Conservation (phyloP, 2,797 vertebrate genomes). For the Muscicapa striata region DNA sequence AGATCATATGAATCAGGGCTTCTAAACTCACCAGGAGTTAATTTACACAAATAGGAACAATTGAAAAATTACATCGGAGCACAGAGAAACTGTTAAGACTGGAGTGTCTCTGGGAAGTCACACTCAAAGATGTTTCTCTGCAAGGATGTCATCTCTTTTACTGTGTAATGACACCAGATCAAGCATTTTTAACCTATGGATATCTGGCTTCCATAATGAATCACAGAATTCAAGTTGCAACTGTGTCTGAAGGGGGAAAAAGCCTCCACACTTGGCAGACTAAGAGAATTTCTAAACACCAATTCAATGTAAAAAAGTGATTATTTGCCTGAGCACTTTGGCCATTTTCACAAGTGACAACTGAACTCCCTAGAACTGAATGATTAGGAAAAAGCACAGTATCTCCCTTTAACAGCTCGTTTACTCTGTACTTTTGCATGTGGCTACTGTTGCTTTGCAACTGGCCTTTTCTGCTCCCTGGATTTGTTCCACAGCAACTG, state of each 20-base stretch:
- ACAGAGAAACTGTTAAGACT: not conserved
- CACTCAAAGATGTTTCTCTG: not conserved
- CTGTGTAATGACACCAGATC: fast-evolving
- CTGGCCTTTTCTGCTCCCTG: not conserved
- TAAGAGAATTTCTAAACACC: not conserved
- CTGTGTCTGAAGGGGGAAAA: not conserved
- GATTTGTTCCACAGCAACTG: not conserved
- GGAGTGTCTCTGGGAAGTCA: not conserved
- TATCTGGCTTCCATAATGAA: not conserved
- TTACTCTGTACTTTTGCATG: not conserved
- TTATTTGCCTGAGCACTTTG: not conserved
- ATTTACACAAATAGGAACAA: not conserved
- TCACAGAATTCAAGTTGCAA: not conserved
- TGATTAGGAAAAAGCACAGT: not conserved
- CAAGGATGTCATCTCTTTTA: not conserved
- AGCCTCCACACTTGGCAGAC: fast-evolving
- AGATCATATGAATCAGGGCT: not conserved
- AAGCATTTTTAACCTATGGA: not conserved
- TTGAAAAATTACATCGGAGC: no score
- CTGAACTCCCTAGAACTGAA: not conserved
- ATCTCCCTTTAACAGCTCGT: not conserved
- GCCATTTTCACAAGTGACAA: not conserved
- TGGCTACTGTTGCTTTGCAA: not conserved
- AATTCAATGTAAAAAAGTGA: not conserved
- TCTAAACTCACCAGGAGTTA: not conserved